A percentile compares a stretch with the other conserved stretches of the same genome.
These are phyloP conservation scores for Cnemophilus loriae DNA, from an alignment of 2,113 vertebrate genomes.

Conservation along the genomic window DNA sequence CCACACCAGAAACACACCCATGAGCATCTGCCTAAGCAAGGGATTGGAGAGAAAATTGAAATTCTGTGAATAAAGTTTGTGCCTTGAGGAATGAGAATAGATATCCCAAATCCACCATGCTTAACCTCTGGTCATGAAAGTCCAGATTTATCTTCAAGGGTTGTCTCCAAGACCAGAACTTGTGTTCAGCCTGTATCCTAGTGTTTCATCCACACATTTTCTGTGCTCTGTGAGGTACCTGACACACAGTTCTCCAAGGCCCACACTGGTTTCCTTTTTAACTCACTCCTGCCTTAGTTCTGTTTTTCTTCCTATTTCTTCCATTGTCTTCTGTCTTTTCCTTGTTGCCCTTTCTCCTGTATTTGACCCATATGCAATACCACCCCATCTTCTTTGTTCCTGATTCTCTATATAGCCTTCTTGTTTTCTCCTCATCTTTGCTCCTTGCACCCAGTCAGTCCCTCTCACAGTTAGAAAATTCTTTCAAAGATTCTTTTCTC, in stretches of 20 bases:
- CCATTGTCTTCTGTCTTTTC: not conserved
- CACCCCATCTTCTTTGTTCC: not conserved
- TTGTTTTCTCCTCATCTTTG: not conserved
- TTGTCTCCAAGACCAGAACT: not conserved
- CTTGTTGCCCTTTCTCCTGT: not conserved
- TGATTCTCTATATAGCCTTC: not conserved
- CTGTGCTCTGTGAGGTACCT: not conserved
- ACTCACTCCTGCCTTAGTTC: not conserved
- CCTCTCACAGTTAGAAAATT: not conserved
- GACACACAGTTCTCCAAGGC: not conserved
- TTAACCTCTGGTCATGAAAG: not conserved
- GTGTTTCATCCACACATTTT: not conserved
- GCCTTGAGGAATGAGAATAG: not conserved
- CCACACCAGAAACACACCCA: constrained; percentile 60
- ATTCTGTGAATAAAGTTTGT: not conserved
- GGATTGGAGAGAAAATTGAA: not conserved
- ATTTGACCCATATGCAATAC: not conserved
- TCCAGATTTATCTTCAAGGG: not conserved
- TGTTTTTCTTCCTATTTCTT: not conserved
- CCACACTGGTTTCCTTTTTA: not conserved
- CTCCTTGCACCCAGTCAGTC: not conserved
- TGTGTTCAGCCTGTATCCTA: not conserved
- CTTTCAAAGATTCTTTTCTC: not conserved
- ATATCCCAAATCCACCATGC: not conserved
- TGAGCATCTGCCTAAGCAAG: constrained; percentile 55